phyloP scores from a whole-genome alignment of 1,140 invertebrate species.

The Sinella curviseta region DNA sequence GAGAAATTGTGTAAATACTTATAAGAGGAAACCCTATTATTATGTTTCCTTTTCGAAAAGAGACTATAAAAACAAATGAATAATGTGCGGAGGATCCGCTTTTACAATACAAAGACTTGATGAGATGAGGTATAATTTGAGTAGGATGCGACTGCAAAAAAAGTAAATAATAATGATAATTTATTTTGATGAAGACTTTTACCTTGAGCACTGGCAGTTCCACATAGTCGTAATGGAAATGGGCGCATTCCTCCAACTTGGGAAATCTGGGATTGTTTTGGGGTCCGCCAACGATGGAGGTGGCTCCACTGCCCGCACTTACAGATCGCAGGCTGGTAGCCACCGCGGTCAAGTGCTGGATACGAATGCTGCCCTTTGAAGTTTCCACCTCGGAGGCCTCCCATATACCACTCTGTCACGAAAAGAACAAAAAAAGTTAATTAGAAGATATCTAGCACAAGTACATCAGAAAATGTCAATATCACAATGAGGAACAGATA shows the following conservation, averaged over 20 bases:
- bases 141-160: not conserved
- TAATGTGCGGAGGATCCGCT: not conserved
- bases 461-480: constrained; percentile 17
- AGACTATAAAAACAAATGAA: not conserved
- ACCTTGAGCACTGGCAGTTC: constrained; percentile 77
- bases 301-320: constrained; percentile 36
- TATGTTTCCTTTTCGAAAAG: not conserved
- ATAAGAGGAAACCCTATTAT: not conserved
- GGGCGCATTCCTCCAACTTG: constrained; percentile 94
- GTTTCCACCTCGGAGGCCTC: constrained; percentile 53
- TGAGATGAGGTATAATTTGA: not conserved
- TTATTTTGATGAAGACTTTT: constrained; percentile 40
- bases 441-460: not conserved
- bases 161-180: not conserved
- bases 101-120: not conserved
- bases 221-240: constrained; percentile 95
- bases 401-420: constrained; percentile 54
- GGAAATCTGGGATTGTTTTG: constrained; percentile 68
- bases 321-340: constrained; percentile 36
- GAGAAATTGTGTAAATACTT: too few species aligned
- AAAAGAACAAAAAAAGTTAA: constrained; percentile 31
- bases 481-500: constrained; percentile 11
- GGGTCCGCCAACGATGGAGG: constrained; percentile 37
- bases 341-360: constrained; percentile 52
- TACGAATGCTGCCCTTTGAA: constrained; percentile 51